Evolutionary conservation across 2,888 invertebrate species (phyloP).

Genomic region (Nymphalis urticae): DNA sequence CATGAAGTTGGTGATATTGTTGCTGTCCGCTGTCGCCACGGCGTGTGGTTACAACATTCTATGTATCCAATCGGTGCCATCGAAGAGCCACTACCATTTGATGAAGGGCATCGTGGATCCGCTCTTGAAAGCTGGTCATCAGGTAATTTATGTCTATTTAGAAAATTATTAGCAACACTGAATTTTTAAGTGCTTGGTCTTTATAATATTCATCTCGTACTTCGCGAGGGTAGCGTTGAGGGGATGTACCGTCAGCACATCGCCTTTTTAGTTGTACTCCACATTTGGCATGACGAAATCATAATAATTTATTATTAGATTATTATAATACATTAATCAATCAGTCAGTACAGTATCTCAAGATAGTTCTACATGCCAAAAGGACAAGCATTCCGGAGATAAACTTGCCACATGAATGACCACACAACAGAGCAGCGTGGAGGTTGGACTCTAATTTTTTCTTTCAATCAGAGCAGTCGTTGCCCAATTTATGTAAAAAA

Average conservation of each 20-base stretch:
- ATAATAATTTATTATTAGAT: no score
- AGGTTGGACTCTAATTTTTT: background rate
- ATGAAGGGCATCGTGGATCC: constrained; percentile 55
- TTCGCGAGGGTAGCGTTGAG: background rate
- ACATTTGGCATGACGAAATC: no score
- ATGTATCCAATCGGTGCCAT: constrained; percentile 51
- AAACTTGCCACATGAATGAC: background rate
- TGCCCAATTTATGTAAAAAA: no score
- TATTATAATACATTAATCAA: no score
- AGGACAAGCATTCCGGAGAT: no score
- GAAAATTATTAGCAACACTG: background rate
- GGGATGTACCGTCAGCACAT: no score
- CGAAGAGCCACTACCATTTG: constrained; percentile 55
- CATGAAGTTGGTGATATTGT: constrained; percentile 37
- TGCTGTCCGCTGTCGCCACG: constrained; percentile 31
- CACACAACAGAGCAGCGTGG: background rate
- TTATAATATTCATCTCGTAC: no score
- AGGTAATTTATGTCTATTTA: constrained; percentile 43
- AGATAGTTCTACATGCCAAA: no score
- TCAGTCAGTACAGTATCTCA: no score
- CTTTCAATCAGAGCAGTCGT: background rate
- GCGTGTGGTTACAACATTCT: constrained; percentile 51
- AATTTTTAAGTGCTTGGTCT: background rate
- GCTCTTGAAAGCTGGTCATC: constrained; percentile 56
- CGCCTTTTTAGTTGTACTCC: no score